Conservation (phyloP, 2,113 vertebrate species). For the Eulacestoma nigropectus region DNA sequence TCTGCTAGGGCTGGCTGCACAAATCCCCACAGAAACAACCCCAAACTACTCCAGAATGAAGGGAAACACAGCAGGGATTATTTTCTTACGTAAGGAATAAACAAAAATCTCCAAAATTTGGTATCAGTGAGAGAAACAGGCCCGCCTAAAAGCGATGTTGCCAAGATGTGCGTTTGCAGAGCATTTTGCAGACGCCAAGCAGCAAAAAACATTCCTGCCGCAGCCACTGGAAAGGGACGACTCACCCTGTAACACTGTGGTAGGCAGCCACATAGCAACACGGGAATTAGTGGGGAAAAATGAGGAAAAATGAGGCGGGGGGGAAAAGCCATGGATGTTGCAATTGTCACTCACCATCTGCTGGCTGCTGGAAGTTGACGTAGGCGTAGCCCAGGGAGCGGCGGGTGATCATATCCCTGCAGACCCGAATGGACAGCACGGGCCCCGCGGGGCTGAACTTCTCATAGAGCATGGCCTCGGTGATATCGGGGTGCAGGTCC, state of each 20-base stretch:
- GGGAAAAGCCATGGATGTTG: fast-evolving
- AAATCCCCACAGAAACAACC: not conserved
- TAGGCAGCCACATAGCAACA: fast-evolving
- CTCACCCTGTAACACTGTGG: fast-evolving
- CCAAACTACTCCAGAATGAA: fast-evolving
- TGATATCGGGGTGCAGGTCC: slow-evolving; percentile 97
- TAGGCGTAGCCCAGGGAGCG: slow-evolving; percentile 96
- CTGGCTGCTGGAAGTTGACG: slow-evolving; percentile 98
- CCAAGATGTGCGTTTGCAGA: not conserved
- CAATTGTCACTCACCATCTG: slow-evolving; percentile 83
- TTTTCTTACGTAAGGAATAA: fast-evolving
- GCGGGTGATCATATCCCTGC: slow-evolving; percentile 97
- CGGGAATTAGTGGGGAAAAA: not conserved
- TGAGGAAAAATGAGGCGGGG: fast-evolving
- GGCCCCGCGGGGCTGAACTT: slow-evolving; percentile 98
- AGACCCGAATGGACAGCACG: slow-evolving; percentile 98
- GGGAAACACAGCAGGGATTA: fast-evolving
- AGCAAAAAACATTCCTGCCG: not conserved
- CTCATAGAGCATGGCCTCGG: slow-evolving; percentile 98
- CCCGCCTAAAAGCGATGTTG: fast-evolving
- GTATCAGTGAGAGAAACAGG: fast-evolving
- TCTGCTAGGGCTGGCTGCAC: not conserved
- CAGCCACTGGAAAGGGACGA: not conserved
- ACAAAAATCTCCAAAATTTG: not conserved
- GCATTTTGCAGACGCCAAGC: fast-evolving